A percentile compares a stretch with the other conserved stretches of the same genome.
These are phyloP conservation scores for Colletes latitarsis DNA, from an alignment of 1,140 invertebrate genomes.

Conservation along the genomic window DNA sequence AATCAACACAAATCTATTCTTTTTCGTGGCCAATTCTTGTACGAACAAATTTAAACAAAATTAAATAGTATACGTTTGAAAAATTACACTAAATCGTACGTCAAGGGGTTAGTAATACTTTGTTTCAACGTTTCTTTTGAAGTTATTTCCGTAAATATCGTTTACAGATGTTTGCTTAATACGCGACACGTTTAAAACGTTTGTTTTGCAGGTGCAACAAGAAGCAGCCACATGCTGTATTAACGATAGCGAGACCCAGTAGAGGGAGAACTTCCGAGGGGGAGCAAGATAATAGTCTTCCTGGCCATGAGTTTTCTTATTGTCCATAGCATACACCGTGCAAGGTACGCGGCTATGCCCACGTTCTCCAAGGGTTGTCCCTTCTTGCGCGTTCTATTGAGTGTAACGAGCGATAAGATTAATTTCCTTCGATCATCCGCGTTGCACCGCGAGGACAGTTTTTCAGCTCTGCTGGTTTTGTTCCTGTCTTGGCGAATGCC, in stretches of 20 bases:
- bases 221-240: conserved; percentile 64
- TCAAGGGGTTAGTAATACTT: too few relatives aligned
- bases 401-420: conserved; percentile 12
- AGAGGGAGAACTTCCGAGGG: not conserved
- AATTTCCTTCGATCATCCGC: not conserved
- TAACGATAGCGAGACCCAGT: conserved; percentile 5
- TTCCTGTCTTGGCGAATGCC: not conserved
- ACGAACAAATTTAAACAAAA: too few relatives aligned
- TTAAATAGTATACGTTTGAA: too few relatives aligned
- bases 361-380: too few relatives aligned
- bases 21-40: too few relatives aligned
- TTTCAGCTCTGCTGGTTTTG: not conserved
- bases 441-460: not conserved
- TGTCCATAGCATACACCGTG: not conserved
- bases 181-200: too few relatives aligned
- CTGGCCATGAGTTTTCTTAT: conserved; percentile 40
- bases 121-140: too few relatives aligned
- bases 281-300: conserved; percentile 26
- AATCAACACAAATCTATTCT: too few relatives aligned
- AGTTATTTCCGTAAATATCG: too few relatives aligned
- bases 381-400: not conserved
- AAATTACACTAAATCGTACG: too few relatives aligned
- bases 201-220: conserved; percentile 40
- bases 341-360: too few relatives aligned
- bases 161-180: too few relatives aligned